Evolutionary conservation across 2,113 vertebrate genomes (phyloP).

Genomic region (Heterotilapia buettikoferi): DNA sequence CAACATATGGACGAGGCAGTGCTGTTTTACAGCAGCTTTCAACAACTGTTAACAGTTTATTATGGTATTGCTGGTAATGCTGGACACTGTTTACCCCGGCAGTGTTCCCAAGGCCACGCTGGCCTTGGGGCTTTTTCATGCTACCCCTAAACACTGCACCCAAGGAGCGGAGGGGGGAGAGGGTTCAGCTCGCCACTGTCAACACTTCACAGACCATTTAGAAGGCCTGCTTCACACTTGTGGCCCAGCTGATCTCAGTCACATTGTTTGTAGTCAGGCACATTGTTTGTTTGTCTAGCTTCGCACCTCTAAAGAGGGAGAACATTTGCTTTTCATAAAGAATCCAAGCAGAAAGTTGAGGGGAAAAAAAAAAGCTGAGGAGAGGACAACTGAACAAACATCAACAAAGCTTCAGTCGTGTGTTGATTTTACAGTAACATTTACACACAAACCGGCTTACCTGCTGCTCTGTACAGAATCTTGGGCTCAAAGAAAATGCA

Average conservation of each 20-base stretch:
- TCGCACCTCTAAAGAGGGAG: not conserved
- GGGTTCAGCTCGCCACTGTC: not conserved
- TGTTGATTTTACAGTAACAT: not conserved
- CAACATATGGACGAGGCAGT: not conserved
- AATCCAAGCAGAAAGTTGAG: not conserved
- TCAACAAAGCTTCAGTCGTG: not conserved
- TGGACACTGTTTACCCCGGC: not conserved
- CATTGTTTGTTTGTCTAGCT: slow-evolving; percentile 14
- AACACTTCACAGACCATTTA: slow-evolving; percentile 30
- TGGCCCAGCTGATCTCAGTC: slow-evolving; percentile 1
- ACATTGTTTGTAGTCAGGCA: not conserved
- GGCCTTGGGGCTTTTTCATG: not conserved
- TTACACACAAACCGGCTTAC: slow-evolving; percentile 66
- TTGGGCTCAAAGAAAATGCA: slow-evolving; percentile 99
- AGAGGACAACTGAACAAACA: not conserved
- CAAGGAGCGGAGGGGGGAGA: not conserved
- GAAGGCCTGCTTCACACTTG: slow-evolving; percentile 2
- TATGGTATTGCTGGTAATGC: not conserved
- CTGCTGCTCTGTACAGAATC: slow-evolving; percentile 98
- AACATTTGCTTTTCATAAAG: slow-evolving; percentile 8
- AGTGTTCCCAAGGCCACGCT: not conserved
- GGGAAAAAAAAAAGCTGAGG: not conserved
- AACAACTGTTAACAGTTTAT: not conserved
- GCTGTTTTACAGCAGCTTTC: not conserved
- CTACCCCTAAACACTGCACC: not conserved